Evolutionary conservation across 2,113 vertebrate species (phyloP), one percentile per base, ranked within the genome.

Genomic region (Clarias gariepinus): DNA sequence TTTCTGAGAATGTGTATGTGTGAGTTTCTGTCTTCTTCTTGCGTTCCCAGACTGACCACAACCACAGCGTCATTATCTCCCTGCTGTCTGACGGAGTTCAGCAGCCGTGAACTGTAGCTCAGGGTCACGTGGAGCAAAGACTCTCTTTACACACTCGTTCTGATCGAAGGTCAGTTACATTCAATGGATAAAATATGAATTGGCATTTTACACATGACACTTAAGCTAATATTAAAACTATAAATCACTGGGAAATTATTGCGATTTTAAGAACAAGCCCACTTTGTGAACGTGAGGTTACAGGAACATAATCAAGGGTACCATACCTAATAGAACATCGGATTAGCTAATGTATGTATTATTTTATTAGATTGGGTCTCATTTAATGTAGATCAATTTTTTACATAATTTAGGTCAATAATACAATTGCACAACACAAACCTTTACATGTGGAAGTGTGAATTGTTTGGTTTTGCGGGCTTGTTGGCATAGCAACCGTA

Each of bases 11-110:
- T 61, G 69, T 69, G 41, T 73, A 69, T 60, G 68, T 58, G 64
- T n/a, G 82, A 0, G 30, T 85, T 19, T 78, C 83, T 52, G 83
- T 85, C 68, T 84, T 61, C 58, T 21, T 76, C n/a, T 66, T 13
- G 33, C 18, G 0, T 55, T 64, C 18, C 52, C 84, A 68, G 64
- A 36, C 66, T 57, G n/a, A 57, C 64, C 81, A 82, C 81, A 68
- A 64, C 60, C 81, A 53, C 63, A 68, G 25, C 12, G 4, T 30
- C 82, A 71, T 57, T 53, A 82, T 12, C 84, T 66, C 74, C 19
- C 58, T 23, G 41, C 30, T 78, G 55, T 30, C 61, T 74, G 57
- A 63, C n/a, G 21, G 36, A 25, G 73, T 57, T 47, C 69, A 63
- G 36, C 83, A 76, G 57, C 18, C 4, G 60, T 63, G 19, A 25